These are phyloP conservation scores for Borostomias antarcticus DNA, from an alignment of 2,797 vertebrate species.

Conservation along the genomic window DNA sequence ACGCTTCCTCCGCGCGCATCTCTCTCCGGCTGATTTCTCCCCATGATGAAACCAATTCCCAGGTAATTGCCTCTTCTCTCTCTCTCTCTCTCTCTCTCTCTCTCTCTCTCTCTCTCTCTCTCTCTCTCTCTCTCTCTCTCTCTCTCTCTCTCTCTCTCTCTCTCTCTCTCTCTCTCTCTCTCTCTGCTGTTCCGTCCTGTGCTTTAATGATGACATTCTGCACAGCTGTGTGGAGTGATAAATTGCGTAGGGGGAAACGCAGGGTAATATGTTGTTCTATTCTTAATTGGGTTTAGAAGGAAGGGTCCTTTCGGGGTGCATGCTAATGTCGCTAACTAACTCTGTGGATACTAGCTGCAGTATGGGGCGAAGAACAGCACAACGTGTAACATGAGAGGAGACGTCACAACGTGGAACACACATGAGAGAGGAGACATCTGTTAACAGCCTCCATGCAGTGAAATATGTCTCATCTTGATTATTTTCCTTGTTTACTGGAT, in stretches of 20 bases:
- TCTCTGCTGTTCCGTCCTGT: conserved; percentile 43
- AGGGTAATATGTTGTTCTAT: conserved; percentile 35
- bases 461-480: no score
- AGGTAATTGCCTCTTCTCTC: not conserved
- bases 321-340: conserved; percentile 6
- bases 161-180: conserved; percentile 40
- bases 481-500: no score
- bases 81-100: not conserved
- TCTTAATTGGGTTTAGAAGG: conserved; percentile 45
- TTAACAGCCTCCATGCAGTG: no score
- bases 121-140: not conserved
- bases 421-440: no score
- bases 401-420: no score
- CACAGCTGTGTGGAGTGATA: conserved; percentile 24
- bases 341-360: not conserved
- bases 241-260: conserved; percentile 16
- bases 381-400: not conserved
- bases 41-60: not conserved
- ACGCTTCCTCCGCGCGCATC: conserved; percentile 30
- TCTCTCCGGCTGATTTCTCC: not conserved
- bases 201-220: conserved; percentile 51
- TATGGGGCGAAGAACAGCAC: not conserved
- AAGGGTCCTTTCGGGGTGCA: conserved; percentile 29
- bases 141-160: not conserved
- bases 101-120: not conserved